A percentile compares a stretch with the other conserved stretches of the same genome.
These are phyloP conservation scores for Anguilla anguilla DNA, from an alignment of 2,797 vertebrate genomes.

Conservation along the genomic window DNA sequence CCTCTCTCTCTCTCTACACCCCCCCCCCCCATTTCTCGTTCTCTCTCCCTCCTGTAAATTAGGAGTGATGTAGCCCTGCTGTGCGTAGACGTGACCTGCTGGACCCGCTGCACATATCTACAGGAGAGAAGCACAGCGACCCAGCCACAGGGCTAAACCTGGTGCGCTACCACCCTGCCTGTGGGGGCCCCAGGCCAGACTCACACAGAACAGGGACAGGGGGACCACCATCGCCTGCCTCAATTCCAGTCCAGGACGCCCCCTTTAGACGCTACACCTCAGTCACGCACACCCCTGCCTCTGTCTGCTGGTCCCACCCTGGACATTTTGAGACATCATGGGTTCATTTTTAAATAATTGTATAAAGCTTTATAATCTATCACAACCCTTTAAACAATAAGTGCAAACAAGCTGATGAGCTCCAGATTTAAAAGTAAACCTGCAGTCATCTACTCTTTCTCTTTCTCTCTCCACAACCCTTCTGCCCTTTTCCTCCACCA, in stretches of 20 bases:
- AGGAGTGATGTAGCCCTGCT: not conserved
- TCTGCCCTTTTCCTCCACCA: not conserved
- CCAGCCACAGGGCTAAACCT: too few relatives aligned
- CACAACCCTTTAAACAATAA: not conserved
- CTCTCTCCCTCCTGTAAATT: not conserved
- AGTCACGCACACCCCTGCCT: not conserved
- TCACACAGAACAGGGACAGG: not conserved
- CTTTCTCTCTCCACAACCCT: not conserved
- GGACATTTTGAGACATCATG: not conserved
- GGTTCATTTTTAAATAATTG: not conserved
- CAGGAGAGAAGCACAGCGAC: not conserved
- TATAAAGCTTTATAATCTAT: not conserved
- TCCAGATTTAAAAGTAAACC: not conserved
- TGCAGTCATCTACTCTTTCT: too few relatives aligned
- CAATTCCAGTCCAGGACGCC: not conserved
- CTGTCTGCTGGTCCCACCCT: not conserved
- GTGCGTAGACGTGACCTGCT: too few relatives aligned
- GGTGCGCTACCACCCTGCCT: too few relatives aligned
- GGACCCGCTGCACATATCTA: not conserved
- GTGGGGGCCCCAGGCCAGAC: not conserved
- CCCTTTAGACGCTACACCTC: not conserved
- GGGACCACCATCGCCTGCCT: not conserved
- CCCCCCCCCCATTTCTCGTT: not conserved
- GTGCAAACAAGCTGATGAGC: not conserved
- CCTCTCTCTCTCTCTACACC: slow-evolving; percentile 25